A percentile compares a stretch with the other conserved stretches of the same genome.
These are phyloP conservation scores for Andrena haemorrhoa DNA, from an alignment of 2,888 invertebrate species.

Conservation along the genomic window DNA sequence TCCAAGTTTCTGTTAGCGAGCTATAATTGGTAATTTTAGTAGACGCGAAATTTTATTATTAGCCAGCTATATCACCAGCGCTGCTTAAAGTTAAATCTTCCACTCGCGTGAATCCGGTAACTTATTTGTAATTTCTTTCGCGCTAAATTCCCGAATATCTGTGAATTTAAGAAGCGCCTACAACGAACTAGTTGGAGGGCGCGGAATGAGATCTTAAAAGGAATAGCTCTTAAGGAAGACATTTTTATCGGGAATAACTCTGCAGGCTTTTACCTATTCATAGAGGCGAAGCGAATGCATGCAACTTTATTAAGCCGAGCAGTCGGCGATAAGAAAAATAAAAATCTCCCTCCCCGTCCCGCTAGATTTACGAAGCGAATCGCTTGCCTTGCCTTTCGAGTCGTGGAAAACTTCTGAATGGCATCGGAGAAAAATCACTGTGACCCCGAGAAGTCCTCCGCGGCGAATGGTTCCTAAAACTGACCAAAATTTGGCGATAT, in stretches of 20 bases:
- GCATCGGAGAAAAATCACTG: constrained; percentile 43
- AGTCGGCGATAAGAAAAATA: constrained; percentile 52
- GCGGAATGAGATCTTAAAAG: constrained; percentile 54
- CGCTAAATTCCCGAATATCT: constrained; percentile 38
- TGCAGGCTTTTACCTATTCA: constrained; percentile 65
- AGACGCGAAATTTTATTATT: neutral
- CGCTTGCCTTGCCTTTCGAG: constrained; percentile 3
- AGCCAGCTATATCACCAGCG: neutral
- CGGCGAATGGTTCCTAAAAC: constrained; percentile 63
- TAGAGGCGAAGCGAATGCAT: constrained; percentile 64
- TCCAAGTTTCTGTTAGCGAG: neutral
- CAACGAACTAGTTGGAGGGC: constrained; percentile 31
- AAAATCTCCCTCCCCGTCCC: constrained; percentile 9
- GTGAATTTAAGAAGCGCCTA: constrained; percentile 50
- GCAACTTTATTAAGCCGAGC: constrained; percentile 66
- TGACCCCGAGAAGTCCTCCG: constrained; percentile 27
- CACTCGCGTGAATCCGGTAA: neutral
- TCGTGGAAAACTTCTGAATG: neutral
- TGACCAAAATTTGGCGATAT: constrained; percentile 65
- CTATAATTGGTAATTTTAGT: neutral
- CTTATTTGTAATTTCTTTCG: constrained; percentile 47
- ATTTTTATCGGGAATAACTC: constrained; percentile 68
- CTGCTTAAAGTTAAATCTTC: neutral
- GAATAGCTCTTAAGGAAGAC: constrained; percentile 63
- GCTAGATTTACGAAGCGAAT: neutral